These are phyloP conservation scores for Neoarius graeffei DNA, from an alignment of 2,113 vertebrate genomes.

Conservation along the genomic window DNA sequence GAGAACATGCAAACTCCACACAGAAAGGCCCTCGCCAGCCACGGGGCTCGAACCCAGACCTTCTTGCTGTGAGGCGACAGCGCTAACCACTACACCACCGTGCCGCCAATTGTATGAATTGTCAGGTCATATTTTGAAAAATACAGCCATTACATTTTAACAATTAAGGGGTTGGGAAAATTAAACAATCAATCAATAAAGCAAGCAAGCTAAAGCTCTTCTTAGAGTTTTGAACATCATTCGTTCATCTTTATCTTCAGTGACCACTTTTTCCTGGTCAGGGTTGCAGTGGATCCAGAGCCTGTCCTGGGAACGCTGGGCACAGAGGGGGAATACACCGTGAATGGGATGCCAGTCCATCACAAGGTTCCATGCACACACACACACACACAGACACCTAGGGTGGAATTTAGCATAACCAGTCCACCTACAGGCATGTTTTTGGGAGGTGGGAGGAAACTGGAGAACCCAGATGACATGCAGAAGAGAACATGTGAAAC, in stretches of 20 bases:
- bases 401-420: neutral
- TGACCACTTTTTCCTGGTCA: neutral
- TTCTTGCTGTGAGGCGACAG: no score
- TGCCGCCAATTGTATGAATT: neutral
- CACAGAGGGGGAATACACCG: neutral
- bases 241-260: neutral
- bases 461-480: neutral
- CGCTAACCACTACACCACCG: no score
- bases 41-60: no score
- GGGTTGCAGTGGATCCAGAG: neutral
- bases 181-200: neutral
- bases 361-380: neutral
- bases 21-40: no score
- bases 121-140: neutral
- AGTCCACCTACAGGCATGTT: neutral
- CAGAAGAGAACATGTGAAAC: neutral
- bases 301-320: neutral
- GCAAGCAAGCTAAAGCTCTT: neutral
- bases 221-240: neutral
- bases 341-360: neutral
- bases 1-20: no score
- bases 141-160: neutral
- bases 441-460: neutral
- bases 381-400: neutral
- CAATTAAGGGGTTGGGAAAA: neutral